Conservation (phyloP, 2,888 invertebrate genomes). For the Clistopyga incitator region DNA sequence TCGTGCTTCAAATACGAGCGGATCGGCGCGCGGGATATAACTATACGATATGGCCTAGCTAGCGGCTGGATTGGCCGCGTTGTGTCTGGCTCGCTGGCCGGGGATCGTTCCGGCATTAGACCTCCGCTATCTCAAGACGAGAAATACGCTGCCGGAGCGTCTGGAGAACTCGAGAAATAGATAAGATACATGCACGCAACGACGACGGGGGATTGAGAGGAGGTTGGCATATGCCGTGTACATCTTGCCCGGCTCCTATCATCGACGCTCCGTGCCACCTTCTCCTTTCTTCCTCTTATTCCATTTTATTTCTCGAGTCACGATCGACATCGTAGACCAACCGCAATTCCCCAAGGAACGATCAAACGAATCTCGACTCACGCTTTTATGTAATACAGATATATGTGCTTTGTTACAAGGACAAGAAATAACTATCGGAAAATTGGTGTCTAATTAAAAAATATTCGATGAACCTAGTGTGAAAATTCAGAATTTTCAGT, state of each 20-base stretch:
- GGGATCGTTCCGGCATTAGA: slow-evolving; percentile 33
- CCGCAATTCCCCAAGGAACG: slow-evolving; percentile 21
- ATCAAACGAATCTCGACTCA: slow-evolving; percentile 7
- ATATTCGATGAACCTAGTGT: no score
- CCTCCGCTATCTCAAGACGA: slow-evolving; percentile 3
- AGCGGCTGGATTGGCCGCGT: slow-evolving; percentile 37
- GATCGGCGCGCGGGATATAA: slow-evolving; percentile 31
- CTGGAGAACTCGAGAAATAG: slow-evolving; percentile 45
- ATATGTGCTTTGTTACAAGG: background rate
- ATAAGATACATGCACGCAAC: slow-evolving; percentile 35
- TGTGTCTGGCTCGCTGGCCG: slow-evolving; percentile 35
- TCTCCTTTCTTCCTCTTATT: slow-evolving; percentile 12
- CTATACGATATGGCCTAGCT: slow-evolving; percentile 28
- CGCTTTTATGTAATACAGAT: background rate
- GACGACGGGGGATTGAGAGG: background rate
- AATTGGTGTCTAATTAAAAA: no score
- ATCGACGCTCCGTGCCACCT: slow-evolving; percentile 8
- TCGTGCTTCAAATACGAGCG: slow-evolving; percentile 75
- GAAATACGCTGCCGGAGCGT: slow-evolving; percentile 24
- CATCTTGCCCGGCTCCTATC: background rate
- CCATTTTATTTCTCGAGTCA: slow-evolving; percentile 51
- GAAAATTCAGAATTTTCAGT: no score
- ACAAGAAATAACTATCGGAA: no score
- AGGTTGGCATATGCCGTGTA: slow-evolving; percentile 4
- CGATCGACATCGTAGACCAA: slow-evolving; percentile 50